Evolutionary conservation across 2,888 invertebrate genomes (phyloP), one percentile per base, ranked within the genome.

Genomic region (Orthosia gothica): DNA sequence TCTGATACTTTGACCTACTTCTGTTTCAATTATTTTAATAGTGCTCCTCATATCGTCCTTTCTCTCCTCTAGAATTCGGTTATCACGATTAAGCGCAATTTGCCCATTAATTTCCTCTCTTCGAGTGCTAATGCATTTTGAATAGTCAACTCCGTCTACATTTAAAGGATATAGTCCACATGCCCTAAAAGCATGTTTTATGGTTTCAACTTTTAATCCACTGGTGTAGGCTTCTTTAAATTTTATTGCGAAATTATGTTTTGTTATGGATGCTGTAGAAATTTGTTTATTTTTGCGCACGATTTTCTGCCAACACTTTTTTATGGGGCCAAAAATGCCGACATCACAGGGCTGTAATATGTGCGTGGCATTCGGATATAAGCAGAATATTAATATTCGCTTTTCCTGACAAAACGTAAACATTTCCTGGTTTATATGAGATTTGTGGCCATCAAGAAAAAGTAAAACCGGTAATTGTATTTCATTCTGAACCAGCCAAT

Each of bases 381-480:
- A 69, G 49, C 62, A 61, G 58, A 66, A 58, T 57, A 76, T 49
- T 32, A 76, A 47, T 13, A 76, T 76, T 58, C 52, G 13, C 50
- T 75, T 67, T 69, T 79, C 70, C 26, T 47, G 54, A 59, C 79
- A 79, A 69, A 72, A 75, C 15, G 69, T 67, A 20, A 65, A 65
- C 73, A 79, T 45, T 20, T 70, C 70, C 40, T 55, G 54, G 49
- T 75, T 79, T 59, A 79, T 72, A 23, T 79, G 70, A 15, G 64
- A 64, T 58, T 72, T 73, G 57, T 76, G 79, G 11, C 79, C 76
- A 68, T 79, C 79, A 26, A 79, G 63, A 69, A 79, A 73, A n/a
- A 76, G 52, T 52, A 79, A 26, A n/a, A 76, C 76, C 3, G 72
- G 74, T 50, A 74, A 26, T 65, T 70, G 45, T 50, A 74, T 75